A percentile compares a stretch with the other conserved stretches of the same genome.
Evolutionary conservation across 2,113 vertebrate species (phyloP).

Genomic region (Tautogolabrus adspersus): DNA sequence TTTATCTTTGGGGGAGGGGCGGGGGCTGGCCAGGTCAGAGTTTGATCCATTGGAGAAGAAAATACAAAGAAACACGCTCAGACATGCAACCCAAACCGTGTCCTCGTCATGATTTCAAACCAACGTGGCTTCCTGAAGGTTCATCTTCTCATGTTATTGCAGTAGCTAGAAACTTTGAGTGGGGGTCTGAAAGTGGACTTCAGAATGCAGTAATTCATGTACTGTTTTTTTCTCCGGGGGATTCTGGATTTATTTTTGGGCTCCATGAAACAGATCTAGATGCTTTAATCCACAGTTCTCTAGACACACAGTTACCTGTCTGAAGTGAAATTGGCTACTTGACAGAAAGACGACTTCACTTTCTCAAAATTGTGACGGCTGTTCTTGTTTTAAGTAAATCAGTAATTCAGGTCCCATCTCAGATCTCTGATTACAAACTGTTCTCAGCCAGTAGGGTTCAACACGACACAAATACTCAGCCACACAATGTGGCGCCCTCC

Average conservation of each 20-base stretch:
- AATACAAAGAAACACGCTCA: slow-evolving; percentile 1
- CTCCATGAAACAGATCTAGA: slow-evolving; percentile 1
- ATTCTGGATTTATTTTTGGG: not conserved
- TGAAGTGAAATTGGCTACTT: not conserved
- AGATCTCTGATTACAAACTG: not conserved
- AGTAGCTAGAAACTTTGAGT: slow-evolving; percentile 62
- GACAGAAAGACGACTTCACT: no score
- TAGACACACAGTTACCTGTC: not conserved
- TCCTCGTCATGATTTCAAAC: slow-evolving; percentile 47
- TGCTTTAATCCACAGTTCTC: slow-evolving; percentile 5
- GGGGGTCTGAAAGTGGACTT: slow-evolving; percentile 80
- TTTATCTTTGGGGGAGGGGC: slow-evolving; percentile 51
- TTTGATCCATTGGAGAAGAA: slow-evolving; percentile 55
- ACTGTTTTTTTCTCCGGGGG: not conserved
- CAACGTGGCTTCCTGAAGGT: slow-evolving; percentile 6
- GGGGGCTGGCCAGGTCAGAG: slow-evolving; percentile 32
- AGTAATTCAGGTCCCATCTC: not conserved
- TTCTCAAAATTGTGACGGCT: no score
- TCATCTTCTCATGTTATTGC: slow-evolving; percentile 23
- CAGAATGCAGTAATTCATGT: slow-evolving; percentile 34
- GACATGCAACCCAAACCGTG: slow-evolving; percentile 20
- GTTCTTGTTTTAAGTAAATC: not conserved
- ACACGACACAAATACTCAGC: not conserved
- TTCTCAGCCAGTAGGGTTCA: slow-evolving; percentile 18
- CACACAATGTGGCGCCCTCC: not conserved